Percentiles rank a stretch among this genome's conserved stretches.
These are phyloP conservation scores for Lysandra bellargus DNA, from an alignment of 2,888 invertebrate species.

Conservation along the genomic window DNA sequence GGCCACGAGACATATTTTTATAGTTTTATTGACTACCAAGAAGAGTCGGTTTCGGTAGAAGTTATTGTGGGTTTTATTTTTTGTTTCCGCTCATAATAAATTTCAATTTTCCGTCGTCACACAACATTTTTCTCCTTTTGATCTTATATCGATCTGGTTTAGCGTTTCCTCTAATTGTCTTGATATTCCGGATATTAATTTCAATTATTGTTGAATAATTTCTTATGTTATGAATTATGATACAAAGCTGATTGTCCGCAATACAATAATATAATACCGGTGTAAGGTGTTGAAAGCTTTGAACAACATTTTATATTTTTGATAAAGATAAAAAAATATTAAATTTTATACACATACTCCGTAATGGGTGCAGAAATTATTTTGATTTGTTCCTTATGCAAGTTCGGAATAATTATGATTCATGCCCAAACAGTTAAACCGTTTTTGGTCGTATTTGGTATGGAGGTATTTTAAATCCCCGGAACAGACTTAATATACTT, in stretches of 20 bases:
- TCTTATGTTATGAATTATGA: constrained; percentile 2
- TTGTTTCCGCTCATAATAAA: constrained; percentile 68
- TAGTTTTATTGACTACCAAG: constrained; percentile 75
- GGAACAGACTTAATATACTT: no score
- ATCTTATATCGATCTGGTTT: constrained; percentile 42
- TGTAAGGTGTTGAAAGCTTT: background rate
- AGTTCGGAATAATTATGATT: no score
- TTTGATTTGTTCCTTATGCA: no score
- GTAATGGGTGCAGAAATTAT: no score
- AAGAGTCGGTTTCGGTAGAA: constrained; percentile 59
- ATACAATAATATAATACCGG: background rate
- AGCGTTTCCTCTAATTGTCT: constrained; percentile 42
- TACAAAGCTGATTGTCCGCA: background rate
- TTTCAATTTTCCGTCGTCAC: constrained; percentile 46
- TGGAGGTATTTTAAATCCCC: no score
- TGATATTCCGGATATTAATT: constrained; percentile 33
- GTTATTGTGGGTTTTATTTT: constrained; percentile 70
- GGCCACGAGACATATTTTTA: constrained; percentile 49
- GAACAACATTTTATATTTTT: no score
- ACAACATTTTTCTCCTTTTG: constrained; percentile 42
- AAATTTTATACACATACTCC: no score
- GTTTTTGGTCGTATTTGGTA: no score
- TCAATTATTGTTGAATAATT: constrained; percentile 34
- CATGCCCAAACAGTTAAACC: no score
- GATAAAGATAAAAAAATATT: no score